Evolutionary conservation across 1,140 invertebrate genomes (phyloP).

Genomic region (Goniozus legneri): DNA sequence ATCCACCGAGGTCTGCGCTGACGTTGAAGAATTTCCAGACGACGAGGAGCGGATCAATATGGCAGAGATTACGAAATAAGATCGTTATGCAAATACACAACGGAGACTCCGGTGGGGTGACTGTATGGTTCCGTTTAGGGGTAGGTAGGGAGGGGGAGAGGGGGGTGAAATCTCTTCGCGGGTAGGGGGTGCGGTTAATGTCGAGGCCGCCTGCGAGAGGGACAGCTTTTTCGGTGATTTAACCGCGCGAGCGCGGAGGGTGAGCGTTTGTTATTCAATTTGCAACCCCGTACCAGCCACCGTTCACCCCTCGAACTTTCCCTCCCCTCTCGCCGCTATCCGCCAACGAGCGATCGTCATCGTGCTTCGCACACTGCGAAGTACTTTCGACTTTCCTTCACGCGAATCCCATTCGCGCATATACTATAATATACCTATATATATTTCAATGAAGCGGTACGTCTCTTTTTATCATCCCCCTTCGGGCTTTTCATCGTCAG

Average conservation of each 20-base stretch:
- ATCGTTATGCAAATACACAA: conserved; percentile 54
- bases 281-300: conserved; percentile 36
- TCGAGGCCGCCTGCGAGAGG: conserved; percentile 35
- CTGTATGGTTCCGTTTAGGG: no score
- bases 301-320: conserved; percentile 19
- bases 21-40: conserved; percentile 26
- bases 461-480: no score
- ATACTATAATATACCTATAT: no score
- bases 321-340: no score
- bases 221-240: conserved; percentile 46
- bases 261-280: conserved; percentile 54
- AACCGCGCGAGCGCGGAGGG: conserved; percentile 42
- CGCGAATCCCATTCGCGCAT: no score
- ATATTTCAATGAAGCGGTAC: no score
- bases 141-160: conserved; percentile 13
- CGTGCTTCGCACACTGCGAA: no score
- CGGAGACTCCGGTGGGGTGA: no score
- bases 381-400: no score
- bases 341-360: no score
- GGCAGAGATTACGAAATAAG: conserved; percentile 48
- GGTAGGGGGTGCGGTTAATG: conserved; percentile 45
- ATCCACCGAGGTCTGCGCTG: no score
- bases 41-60: conserved; percentile 50
- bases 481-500: no score
- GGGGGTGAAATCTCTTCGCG: conserved; percentile 17